Percentiles rank a stretch among this genome's conserved stretches.
Evolutionary conservation across 2,113 vertebrate species (phyloP).

Genomic region (Balaeniceps rex): DNA sequence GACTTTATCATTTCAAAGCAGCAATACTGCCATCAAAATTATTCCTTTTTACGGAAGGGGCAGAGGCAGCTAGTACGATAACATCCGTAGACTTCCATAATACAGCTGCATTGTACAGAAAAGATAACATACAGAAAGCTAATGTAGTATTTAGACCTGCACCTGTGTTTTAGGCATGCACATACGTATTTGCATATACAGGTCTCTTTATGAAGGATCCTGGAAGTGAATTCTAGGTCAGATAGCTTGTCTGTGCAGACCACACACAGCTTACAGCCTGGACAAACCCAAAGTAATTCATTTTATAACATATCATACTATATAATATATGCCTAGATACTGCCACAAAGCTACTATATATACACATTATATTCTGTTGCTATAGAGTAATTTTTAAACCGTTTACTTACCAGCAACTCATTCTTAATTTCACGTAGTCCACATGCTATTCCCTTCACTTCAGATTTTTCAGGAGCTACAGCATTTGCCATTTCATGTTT

Average conservation of each 20-base stretch:
- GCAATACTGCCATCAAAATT: neutral
- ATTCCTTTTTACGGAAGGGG: neutral
- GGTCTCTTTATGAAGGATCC: neutral
- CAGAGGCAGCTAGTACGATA: fast-evolving
- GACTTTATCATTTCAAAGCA: neutral
- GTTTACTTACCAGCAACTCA: conserved; percentile 74
- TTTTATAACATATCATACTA: neutral
- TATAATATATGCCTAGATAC: no score
- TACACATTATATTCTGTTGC: neutral
- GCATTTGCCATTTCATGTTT: neutral
- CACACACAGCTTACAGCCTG: neutral
- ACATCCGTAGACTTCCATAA: neutral
- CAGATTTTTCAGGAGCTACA: conserved; percentile 42
- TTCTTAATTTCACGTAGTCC: conserved; percentile 75
- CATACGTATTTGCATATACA: neutral
- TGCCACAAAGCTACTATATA: neutral
- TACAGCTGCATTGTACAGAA: neutral
- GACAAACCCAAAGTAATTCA: neutral
- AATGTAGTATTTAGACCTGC: fast-evolving
- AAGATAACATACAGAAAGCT: neutral
- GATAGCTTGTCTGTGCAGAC: neutral
- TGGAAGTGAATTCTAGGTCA: neutral
- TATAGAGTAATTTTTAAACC: neutral
- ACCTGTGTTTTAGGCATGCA: neutral
- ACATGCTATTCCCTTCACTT: conserved; percentile 62